Conservation (phyloP, 2,888 invertebrate genomes). For the Agelastica alni region DNA sequence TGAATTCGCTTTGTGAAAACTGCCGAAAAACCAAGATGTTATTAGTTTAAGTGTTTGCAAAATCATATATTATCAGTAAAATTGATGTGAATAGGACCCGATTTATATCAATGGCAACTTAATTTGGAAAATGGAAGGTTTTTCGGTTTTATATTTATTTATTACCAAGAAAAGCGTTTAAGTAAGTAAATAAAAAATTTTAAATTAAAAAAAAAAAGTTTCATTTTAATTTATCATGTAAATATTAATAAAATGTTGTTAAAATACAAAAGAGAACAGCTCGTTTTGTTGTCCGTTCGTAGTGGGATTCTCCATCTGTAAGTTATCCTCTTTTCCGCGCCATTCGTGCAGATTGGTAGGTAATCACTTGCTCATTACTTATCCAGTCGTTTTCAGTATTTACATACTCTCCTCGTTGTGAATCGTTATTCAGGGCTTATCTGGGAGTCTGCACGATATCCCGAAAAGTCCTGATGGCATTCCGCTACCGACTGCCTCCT, state of each 20-base stretch:
- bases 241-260: no score
- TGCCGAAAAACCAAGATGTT: slow-evolving; percentile 10
- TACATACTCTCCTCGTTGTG: slow-evolving; percentile 41
- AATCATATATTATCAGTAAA: slow-evolving; percentile 17
- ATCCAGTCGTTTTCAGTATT: slow-evolving; percentile 42
- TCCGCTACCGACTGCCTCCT: slow-evolving; percentile 28
- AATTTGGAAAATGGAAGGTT: slow-evolving; percentile 16
- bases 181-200: no score
- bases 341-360: slow-evolving; percentile 49
- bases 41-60: slow-evolving; percentile 21
- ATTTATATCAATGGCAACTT: slow-evolving; percentile 12
- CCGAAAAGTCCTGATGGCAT: slow-evolving; percentile 38
- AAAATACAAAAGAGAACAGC: no score
- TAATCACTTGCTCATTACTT: slow-evolving; percentile 55
- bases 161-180: no score
- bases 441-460: slow-evolving; percentile 40
- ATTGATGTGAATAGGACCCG: slow-evolving; percentile 10
- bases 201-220: no score
- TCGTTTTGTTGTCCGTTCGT: no score
- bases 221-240: no score
- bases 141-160: background rate
- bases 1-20: slow-evolving; percentile 10
- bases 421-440: slow-evolving; percentile 44
- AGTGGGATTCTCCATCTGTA: no score
- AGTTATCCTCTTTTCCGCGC: background rate